Evolutionary conservation across 2,888 invertebrate species (phyloP).

Genomic region (Xestia c-nigrum): DNA sequence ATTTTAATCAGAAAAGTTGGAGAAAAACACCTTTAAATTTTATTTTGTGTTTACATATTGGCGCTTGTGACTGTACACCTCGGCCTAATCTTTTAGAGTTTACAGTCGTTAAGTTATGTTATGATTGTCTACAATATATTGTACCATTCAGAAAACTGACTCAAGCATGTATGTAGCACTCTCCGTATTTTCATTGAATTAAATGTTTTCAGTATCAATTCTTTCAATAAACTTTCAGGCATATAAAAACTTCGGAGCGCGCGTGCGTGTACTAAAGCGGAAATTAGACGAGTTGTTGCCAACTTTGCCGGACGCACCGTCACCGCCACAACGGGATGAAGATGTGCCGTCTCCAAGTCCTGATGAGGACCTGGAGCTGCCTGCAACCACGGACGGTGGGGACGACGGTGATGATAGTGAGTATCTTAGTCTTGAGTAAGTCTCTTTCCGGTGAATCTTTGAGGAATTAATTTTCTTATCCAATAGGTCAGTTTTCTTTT

Average conservation of each 20-base stretch:
- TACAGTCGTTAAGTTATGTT: background rate
- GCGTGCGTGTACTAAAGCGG: constrained; percentile 96
- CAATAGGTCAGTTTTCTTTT: too few relatives aligned
- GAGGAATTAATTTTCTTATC: too few relatives aligned
- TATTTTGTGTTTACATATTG: too few relatives aligned
- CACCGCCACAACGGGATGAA: constrained; percentile 92
- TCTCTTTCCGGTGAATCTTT: too few relatives aligned
- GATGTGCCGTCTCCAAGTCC: constrained; percentile 94
- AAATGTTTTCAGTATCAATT: background rate
- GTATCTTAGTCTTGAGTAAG: constrained; percentile 50
- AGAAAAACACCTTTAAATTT: too few relatives aligned
- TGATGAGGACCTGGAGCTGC: constrained; percentile 95
- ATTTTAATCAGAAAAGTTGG: too few relatives aligned
- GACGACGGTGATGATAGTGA: constrained; percentile 77
- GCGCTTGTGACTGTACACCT: too few relatives aligned
- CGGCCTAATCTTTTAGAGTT: background rate
- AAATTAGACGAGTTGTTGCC: constrained; percentile 95
- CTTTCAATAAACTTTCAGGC: constrained; percentile 91
- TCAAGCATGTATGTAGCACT: background rate
- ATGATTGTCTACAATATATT: background rate
- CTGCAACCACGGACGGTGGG: constrained; percentile 85
- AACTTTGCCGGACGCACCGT: constrained; percentile 91
- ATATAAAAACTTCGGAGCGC: constrained; percentile 97
- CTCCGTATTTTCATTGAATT: background rate
- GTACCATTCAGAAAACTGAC: too few relatives aligned